Evolutionary conservation across 2,113 vertebrate species (phyloP), one percentile per base, ranked within the genome.

Genomic region (Todiramphus chloris): DNA sequence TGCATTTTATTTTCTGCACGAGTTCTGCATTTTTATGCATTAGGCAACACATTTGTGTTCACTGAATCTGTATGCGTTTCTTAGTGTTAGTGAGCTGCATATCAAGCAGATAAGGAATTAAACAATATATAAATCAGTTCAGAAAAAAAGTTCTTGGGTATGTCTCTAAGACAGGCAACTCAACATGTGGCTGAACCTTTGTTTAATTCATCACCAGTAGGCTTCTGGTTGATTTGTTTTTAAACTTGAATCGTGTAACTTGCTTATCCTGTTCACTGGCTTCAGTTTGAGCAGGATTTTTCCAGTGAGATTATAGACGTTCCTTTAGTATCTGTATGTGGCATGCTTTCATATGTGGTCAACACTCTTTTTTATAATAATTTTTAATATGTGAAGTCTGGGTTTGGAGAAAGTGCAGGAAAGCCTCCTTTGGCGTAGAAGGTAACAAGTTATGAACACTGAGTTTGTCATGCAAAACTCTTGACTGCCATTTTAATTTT

Each of bases 41-140:
- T 86, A 94, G 39, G 85, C 83, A 83, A 58, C 0, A 1, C 53
- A 58, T 81, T 95, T 86, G 11, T 83, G 60, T 93, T 95, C 93
- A 78, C 24, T 83, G 85, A 93, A 60, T 90, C 72, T 81, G 6
- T 90, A 67, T 72, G 43, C 39, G 19, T 67, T 95, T 88, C 85
- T 75, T 72, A 68, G 24, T 44, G 44, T 64, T 62, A 44, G 63
- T 81, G 87, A 86, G 60, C 64, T 92, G 83, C 90, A 72, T 82
- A 27, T 72, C 76, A 87, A 95, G 62, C 56, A 95, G 92, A 68
- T 81, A 92, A 87, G 30, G 41, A 93, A 79, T 96, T 96, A 89
- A 93, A 74, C 31, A 66, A 60, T 75, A 31, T 50, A 84, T 67
- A 87, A 90, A 84, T 89, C 16, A 59, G 10, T 80, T 88, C 11